These are phyloP conservation scores for Grapholita molesta DNA, from an alignment of 1,140 invertebrate species.

Conservation along the genomic window DNA sequence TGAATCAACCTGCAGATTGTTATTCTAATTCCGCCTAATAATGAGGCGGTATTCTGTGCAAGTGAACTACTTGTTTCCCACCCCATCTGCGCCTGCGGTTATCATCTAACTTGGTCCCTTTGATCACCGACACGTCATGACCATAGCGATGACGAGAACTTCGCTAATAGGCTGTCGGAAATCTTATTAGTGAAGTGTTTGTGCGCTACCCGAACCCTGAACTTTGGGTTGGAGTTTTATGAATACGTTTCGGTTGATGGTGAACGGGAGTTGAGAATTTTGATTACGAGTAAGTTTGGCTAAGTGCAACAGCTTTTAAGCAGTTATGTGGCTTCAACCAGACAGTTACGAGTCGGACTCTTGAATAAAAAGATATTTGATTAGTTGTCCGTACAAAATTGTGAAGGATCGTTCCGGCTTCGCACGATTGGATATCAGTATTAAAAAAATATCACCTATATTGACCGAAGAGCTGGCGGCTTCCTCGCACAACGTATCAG, in stretches of 20 bases:
- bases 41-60: not conserved
- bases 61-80: not conserved
- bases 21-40: no score
- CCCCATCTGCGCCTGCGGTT: not conserved
- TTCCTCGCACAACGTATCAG: no score
- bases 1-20: no score
- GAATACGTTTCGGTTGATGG: not conserved
- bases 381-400: no score
- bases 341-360: no score
- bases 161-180: not conserved
- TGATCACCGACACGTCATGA: not conserved
- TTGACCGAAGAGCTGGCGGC: no score
- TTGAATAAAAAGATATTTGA: no score
- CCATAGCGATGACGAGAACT: not conserved
- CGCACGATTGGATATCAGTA: no score
- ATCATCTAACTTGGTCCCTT: not conserved
- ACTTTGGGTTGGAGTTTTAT: not conserved
- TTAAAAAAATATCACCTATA: no score
- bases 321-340: no score
- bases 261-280: not conserved
- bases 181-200: constrained; percentile 1
- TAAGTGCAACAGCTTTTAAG: no score
- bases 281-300: not conserved
- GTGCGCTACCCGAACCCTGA: not conserved
- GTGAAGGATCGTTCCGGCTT: no score